Conservation (phyloP, 2,113 vertebrate species). For the Sceloporus undulatus region DNA sequence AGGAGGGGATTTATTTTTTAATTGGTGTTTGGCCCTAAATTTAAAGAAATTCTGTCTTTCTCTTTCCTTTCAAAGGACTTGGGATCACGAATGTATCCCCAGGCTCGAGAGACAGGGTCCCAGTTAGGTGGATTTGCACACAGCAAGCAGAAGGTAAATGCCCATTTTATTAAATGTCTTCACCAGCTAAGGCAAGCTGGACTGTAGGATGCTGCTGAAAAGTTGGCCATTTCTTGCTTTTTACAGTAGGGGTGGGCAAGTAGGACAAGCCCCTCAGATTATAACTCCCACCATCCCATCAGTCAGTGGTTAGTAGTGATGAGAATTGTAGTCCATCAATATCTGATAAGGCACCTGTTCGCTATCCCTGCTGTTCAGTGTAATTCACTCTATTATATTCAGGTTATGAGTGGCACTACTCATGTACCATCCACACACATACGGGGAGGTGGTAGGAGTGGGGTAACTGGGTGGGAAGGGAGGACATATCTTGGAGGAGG, state of each 20-base stretch:
- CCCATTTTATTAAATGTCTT: too few species aligned
- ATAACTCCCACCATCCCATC: too few species aligned
- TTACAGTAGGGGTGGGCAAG: too few species aligned
- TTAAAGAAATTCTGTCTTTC: not conserved
- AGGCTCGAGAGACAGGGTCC: constrained; percentile 77
- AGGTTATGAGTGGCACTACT: too few species aligned
- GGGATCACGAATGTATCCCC: constrained; percentile 81
- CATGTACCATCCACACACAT: too few species aligned
- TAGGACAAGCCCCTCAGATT: too few species aligned
- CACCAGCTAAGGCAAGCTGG: not conserved
- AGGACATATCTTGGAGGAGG: not conserved
- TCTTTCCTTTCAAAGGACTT: constrained; percentile 77
- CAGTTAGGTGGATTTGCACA: constrained; percentile 77
- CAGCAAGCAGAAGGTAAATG: constrained; percentile 78
- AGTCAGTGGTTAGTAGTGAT: too few species aligned
- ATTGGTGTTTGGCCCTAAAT: not conserved
- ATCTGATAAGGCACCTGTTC: too few species aligned
- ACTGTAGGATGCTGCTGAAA: not conserved
- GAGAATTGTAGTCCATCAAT: too few species aligned
- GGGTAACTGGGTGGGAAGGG: not conserved
- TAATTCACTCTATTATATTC: too few species aligned
- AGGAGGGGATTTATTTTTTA: not conserved
- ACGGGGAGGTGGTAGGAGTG: too few species aligned
- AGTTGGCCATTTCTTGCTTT: not conserved
- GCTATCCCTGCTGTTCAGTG: too few species aligned